Conservation (phyloP, 2,113 vertebrate species). For the Serinus canaria region DNA sequence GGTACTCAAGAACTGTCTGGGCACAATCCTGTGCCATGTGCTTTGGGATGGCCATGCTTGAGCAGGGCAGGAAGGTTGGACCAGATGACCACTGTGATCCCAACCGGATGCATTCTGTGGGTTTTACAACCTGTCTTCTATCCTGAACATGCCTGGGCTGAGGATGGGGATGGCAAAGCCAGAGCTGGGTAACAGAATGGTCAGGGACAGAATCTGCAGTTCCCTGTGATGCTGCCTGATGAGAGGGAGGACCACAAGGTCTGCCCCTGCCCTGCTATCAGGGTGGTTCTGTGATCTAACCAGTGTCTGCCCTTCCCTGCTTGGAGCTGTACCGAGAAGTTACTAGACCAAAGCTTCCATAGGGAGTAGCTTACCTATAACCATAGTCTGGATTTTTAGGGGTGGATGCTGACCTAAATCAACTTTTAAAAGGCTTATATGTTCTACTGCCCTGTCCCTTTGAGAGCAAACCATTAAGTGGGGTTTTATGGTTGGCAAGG, state of each 20-base stretch:
- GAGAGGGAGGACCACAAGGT: background rate
- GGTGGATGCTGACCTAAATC: background rate
- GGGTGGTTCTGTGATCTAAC: background rate
- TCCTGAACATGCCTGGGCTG: background rate
- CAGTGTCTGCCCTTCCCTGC: background rate
- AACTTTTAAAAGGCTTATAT: background rate
- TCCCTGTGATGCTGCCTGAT: background rate
- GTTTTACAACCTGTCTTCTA: background rate
- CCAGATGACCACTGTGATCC: background rate
- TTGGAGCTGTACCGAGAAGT: background rate
- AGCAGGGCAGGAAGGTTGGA: background rate
- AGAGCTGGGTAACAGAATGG: background rate
- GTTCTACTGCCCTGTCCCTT: background rate
- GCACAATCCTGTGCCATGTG: background rate
- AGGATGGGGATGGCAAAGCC: background rate
- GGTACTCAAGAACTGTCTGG: background rate
- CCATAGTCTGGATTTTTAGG: background rate
- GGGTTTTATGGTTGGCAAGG: background rate
- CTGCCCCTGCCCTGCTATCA: background rate
- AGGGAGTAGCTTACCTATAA: background rate
- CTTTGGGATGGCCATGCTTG: background rate
- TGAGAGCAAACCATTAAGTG: background rate
- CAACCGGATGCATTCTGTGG: background rate
- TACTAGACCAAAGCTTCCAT: background rate
- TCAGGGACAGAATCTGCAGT: background rate